Percentiles rank a stretch among this genome's conserved stretches.
phyloP scores from a whole-genome alignment of 2,113 vertebrate genomes.

The Melanotaenia duboulayi region DNA sequence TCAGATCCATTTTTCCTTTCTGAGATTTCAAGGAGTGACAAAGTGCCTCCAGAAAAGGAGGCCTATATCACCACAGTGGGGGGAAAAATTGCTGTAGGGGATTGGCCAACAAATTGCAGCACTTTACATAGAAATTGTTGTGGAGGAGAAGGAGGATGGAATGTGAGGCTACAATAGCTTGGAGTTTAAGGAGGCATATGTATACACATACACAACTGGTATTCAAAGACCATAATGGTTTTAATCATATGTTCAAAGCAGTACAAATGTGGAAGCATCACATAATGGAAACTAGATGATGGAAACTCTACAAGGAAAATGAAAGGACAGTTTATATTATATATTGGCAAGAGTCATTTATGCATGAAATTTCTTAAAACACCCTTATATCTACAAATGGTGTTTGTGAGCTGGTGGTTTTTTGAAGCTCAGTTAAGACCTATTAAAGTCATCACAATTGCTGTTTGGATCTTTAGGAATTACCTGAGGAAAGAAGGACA shows the following conservation, averaged over 20 bases:
- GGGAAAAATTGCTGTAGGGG: conserved; percentile 35
- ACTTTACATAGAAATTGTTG: conserved; percentile 62
- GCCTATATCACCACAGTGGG: conserved; percentile 27
- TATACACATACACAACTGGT: conserved; percentile 1
- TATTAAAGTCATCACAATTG: too few species aligned
- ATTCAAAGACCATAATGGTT: conserved; percentile 1
- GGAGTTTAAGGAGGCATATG: conserved; percentile 18
- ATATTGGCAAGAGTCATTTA: too few species aligned
- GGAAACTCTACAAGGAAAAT: too few species aligned
- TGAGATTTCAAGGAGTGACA: conserved; percentile 44
- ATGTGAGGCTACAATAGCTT: conserved; percentile 11
- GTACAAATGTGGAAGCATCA: too few species aligned
- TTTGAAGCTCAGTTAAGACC: too few species aligned
- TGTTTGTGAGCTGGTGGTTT: too few species aligned
- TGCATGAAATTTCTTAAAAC: too few species aligned
- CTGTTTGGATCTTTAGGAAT: too few species aligned
- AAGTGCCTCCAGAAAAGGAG: conserved; percentile 38
- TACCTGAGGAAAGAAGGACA: too few species aligned
- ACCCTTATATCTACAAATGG: too few species aligned
- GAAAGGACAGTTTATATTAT: too few species aligned
- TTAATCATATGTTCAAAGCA: background rate
- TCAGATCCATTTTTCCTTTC: conserved; percentile 66
- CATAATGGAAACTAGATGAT: too few species aligned
- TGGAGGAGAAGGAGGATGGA: conserved; percentile 20
- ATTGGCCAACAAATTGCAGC: conserved; percentile 50